Evolutionary conservation across 1,140 invertebrate species (phyloP), one percentile per base, ranked within the genome.

Genomic region (Contarinia nasturtii): DNA sequence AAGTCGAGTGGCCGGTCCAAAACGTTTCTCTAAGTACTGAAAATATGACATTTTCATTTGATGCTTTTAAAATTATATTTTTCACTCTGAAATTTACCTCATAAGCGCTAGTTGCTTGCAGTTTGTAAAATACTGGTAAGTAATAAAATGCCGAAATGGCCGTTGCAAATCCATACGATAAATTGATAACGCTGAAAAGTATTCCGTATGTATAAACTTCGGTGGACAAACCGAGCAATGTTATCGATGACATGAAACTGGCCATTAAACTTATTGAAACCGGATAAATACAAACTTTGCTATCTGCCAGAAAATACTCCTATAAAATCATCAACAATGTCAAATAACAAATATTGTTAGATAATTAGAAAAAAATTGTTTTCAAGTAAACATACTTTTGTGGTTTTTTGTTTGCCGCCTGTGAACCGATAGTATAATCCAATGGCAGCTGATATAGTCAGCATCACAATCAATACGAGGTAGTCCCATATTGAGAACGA

Each of bases 221-320:
- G 44, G 81, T 75, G 1, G 84, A 83, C 1, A 90, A 79, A 11
- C 91, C 91, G 17, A 95, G 67, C n/a, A 95, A 64, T 1, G 89
- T 90, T 17, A 94, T 79, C 11, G 90, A 87, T 1, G 89, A 94
- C 84, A 95, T 92, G 57, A 95, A 94, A 37, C 86, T 91, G 10
- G 90, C 86, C 79, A 91, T 88, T 1, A 93, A 63, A 14, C 84
- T 88, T 48, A 91, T 80, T 2, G 81, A 81, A 0, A 92, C 86
- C 0, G 87, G 86, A 1, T 72, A 56, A 45, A 87, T 69, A n/a
- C 51, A 48, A 57, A 64, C 63, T 1, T 52, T 54, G 2, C 60
- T 55, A 36, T 57, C 55, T 0, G 61, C 61, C 21, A 64, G 48
- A 2, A 64, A 46, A 48, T 54, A 61, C 21, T 60, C 59, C 19